A percentile compares a stretch with the other conserved stretches of the same genome.
phyloP scores from a whole-genome alignment of 2,113 vertebrate genomes.

The Drymodes brunneopygia region DNA sequence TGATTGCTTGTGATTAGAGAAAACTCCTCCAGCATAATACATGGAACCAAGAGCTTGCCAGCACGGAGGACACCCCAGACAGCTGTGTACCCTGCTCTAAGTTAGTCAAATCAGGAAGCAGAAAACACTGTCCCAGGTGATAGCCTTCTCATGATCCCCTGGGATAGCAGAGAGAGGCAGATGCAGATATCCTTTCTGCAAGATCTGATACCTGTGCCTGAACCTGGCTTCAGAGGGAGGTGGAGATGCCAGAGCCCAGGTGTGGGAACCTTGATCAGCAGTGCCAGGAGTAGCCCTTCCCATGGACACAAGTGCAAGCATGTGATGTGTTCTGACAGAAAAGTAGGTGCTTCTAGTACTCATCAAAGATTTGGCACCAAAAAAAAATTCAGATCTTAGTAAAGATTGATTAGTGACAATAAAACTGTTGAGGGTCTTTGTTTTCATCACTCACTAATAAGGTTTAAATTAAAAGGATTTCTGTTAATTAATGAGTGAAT shows the following conservation, averaged over 20 bases:
- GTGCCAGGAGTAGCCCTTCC: neutral
- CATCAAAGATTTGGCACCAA: neutral
- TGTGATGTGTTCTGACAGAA: neutral
- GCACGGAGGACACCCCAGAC: neutral
- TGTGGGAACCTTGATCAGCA: neutral
- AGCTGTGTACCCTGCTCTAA: neutral
- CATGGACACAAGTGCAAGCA: neutral
- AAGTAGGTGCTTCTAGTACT: neutral
- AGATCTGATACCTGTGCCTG: neutral
- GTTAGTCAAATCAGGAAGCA: neutral
- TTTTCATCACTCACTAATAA: neutral
- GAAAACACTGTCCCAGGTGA: neutral
- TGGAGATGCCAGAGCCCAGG: rapidly evolving
- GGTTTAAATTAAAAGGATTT: neutral
- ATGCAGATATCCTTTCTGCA: neutral
- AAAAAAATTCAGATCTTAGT: neutral
- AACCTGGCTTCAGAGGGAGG: neutral
- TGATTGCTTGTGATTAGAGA: neutral
- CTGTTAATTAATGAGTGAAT: neutral
- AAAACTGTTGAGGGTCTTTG: neutral
- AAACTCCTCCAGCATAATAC: neutral
- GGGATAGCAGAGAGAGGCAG: neutral
- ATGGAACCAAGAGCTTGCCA: neutral
- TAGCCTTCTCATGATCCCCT: neutral
- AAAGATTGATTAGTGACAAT: neutral